These are phyloP conservation scores for Imbricaverruca yamaguchii DNA, from an alignment of 2,888 invertebrate genomes.

Conservation along the genomic window DNA sequence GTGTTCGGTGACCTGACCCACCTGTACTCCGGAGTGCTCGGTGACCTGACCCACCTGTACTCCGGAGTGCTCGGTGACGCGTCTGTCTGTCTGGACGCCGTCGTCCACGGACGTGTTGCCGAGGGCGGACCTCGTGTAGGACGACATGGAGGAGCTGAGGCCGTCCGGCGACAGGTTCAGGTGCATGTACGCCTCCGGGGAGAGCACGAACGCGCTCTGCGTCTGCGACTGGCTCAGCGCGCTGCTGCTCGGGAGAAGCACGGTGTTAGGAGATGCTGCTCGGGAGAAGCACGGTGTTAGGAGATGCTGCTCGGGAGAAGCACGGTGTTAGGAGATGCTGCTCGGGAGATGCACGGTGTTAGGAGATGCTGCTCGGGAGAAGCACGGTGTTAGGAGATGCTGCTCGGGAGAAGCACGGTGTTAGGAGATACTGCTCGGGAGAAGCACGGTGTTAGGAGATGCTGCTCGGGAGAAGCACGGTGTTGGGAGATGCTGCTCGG, in stretches of 20 bases:
- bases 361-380: background rate
- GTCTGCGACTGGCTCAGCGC: constrained; percentile 19
- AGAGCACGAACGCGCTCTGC: constrained; percentile 12
- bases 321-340: background rate
- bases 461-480: too few relatives aligned
- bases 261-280: too few relatives aligned
- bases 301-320: background rate
- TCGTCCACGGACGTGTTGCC: constrained; percentile 27
- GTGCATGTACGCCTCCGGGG: constrained; percentile 16
- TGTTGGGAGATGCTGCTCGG: too few relatives aligned
- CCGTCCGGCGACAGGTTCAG: constrained; percentile 24
- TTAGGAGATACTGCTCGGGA: too few relatives aligned
- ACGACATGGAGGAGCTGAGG: constrained; percentile 28
- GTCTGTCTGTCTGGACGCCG: constrained; percentile 30
- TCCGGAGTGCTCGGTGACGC: constrained; percentile 20
- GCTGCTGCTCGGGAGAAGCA: background rate
- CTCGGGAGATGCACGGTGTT: background rate
- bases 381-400: background rate
- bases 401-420: too few relatives aligned
- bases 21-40: background rate
- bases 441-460: too few relatives aligned
- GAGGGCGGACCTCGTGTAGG: constrained; percentile 29
- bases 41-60: background rate
- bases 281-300: background rate
- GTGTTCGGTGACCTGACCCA: background rate